A percentile compares a stretch with the other conserved stretches of the same genome.
Evolutionary conservation across 2,113 vertebrate genomes (phyloP).

Genomic region (Beaufortia kweichowensis): DNA sequence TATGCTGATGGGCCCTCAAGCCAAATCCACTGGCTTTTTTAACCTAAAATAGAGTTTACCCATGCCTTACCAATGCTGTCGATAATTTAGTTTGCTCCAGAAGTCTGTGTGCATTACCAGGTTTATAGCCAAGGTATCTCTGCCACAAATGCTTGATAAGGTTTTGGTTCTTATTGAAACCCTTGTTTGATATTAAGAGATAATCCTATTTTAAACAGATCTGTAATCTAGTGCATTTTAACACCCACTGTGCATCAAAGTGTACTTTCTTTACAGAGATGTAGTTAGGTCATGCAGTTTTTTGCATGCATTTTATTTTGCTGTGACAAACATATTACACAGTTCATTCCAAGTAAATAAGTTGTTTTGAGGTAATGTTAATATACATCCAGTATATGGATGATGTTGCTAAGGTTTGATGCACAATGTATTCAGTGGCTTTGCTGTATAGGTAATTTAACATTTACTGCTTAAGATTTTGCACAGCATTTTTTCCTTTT

Average conservation of each 20-base stretch:
- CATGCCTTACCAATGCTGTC: background rate
- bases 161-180: background rate
- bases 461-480: background rate
- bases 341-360: conserved; percentile 11
- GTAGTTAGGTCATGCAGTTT: conserved; percentile 14
- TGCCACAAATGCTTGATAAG: conserved; percentile 9
- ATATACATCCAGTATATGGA: background rate
- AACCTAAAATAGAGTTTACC: conserved; percentile 71
- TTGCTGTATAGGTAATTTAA: conserved; percentile 11
- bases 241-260: background rate
- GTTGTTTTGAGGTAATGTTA: conserved; percentile 14
- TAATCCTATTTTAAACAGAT: background rate
- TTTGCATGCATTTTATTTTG: conserved; percentile 3
- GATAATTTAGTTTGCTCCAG: conserved; percentile 12
- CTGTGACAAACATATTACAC: conserved; percentile 18
- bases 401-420: background rate
- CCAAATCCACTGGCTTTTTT: conserved; percentile 82
- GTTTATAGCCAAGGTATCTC: background rate
- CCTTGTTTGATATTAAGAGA: conserved; percentile 4
- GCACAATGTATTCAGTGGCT: background rate
- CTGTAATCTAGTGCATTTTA: background rate
- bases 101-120: conserved; percentile 30
- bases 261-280: background rate
- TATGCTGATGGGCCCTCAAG: conserved; percentile 84
- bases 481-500: conserved; percentile 6